Evolutionary conservation across 2,113 vertebrate species (phyloP), one percentile per base, ranked within the genome.

Genomic region (human (Homo sapiens)): DNA sequence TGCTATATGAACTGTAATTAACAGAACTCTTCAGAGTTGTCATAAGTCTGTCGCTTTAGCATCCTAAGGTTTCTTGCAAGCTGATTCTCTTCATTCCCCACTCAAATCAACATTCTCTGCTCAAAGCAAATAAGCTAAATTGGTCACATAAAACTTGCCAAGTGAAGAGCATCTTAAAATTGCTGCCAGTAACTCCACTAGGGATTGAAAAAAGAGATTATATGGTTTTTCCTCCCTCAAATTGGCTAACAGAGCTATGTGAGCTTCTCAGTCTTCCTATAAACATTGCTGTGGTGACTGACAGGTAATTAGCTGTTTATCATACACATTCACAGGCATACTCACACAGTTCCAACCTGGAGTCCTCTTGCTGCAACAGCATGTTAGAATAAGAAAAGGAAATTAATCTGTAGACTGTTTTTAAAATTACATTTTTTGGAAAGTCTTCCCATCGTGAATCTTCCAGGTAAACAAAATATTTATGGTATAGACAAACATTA

Each of bases 291-390:
- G 93, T 97, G 94, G 93, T 50, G 96, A 98, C 97, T 94, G 97
- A 96, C 90, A 96, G 97, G 84, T 96, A 97, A 97, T 98, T 95
- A 97, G 87, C 90, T 96, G 35, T 96, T 97, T 96, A 94, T 95
- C 94, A 94, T 83, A 96, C 35, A 90, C 3, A 52, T 59, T 66
- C 68, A 38, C 23, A 79, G 12, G 68, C 57, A 52, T 45, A 57
- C 35, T 59, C 75, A 79, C 50, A 82, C 20, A 94, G 76, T 90
- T 95, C 96, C 66, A 86, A 82, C 81, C 64, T 75, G 48, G 64
- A 96, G 93, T 76, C 66, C n/a, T 96, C 81, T 97, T 57, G 43
- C 73, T 93, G 16, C 38, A 96, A 90, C 48, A 93, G 40, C 25
- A 55, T 80, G 43, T 40, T 68, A 76, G 52, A 73, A 80, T 38